Base-by-base conservation (phyloP, 2,888 invertebrate genomes). In the Caenorhabditis imperialis region DNA sequence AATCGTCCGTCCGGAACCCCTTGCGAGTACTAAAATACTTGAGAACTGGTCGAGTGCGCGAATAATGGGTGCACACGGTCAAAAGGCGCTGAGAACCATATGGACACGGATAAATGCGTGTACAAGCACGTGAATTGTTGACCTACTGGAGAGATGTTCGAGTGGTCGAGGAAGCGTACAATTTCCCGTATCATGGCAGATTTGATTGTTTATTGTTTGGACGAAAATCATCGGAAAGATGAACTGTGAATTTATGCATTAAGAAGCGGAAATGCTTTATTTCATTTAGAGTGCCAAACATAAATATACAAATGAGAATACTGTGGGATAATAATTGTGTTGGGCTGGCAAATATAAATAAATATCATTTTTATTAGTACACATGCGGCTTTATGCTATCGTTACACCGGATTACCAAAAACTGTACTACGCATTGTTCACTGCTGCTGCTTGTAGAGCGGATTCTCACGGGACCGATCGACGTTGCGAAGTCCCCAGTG, bases 81-180 rank as follows among this genome's bases (percentile, higher is more conserved):
- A 67, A 67, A 67, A 57, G 67, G 57, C 67, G 57, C 55, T 27
- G 37, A 33, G 40, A 57, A 67, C 67, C 67, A 67, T 67, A 63
- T 61, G 58, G 72, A 58, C 62, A 72, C 63, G 63, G 72, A 72
- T 72, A 72, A 72, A 72, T 63, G 72, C 63, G 58, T 58, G 58
- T 53, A 63, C 44, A 63, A 72, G 72, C 35, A 58, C 69, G 51
- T 67, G 67, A 51, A 48, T 10, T 69, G 60, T 69, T 69, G 69
- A 69, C 69, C 50, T 25, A 53, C 57, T 22, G 12, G 25, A 23
- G 35, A 45, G 55, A 23, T 10, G 48, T 54, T 40, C 18, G 27
- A 48, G 50, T 35, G 47, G 35, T 6, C 1, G n/a, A n/a, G 35
- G 50, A n/a, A 8, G 27, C 22, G 53, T 67, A 51, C 40, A 55